Percentiles rank a stretch among this genome's conserved stretches.
phyloP scores from a whole-genome alignment of 1,140 invertebrate species.

The Diabrotica virgifera region DNA sequence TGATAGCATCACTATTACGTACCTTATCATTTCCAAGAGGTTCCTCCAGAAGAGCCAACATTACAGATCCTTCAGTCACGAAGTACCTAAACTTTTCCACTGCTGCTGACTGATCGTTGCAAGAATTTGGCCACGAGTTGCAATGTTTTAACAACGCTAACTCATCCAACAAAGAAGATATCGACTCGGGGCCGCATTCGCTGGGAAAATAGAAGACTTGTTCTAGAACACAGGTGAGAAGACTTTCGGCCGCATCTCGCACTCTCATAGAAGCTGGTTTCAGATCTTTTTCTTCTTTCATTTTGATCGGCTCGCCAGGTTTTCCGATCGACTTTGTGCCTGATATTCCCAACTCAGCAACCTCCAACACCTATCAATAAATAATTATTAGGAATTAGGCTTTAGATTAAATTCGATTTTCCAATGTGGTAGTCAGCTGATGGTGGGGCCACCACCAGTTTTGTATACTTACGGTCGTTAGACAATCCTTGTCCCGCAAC shows the following conservation, averaged over 20 bases:
- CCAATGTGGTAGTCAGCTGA: no score
- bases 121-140: slow-evolving; percentile 55
- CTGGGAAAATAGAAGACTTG: slow-evolving; percentile 79
- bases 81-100: slow-evolving; percentile 80
- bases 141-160: slow-evolving; percentile 70
- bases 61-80: slow-evolving; percentile 83
- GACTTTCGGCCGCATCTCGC: slow-evolving; percentile 89
- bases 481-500: slow-evolving; percentile 86
- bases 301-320: slow-evolving; percentile 81
- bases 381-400: no score
- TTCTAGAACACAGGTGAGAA: slow-evolving; percentile 87
- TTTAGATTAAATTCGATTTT: no score
- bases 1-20: no score
- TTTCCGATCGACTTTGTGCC: slow-evolving; percentile 89
- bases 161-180: slow-evolving; percentile 86
- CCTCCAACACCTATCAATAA: slow-evolving; percentile 66
- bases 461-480: slow-evolving; percentile 68
- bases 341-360: slow-evolving; percentile 95
- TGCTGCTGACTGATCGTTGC: slow-evolving; percentile 48
- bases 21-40: slow-evolving; percentile 75
- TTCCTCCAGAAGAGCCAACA: slow-evolving; percentile 88
- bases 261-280: slow-evolving; percentile 96
- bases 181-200: slow-evolving; percentile 77
- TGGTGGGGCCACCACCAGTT: no score
- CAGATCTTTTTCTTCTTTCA: slow-evolving; percentile 93